Evolutionary conservation across 2,888 invertebrate genomes (phyloP), one percentile per base, ranked within the genome.

Genomic region (Corbicula japonica): DNA sequence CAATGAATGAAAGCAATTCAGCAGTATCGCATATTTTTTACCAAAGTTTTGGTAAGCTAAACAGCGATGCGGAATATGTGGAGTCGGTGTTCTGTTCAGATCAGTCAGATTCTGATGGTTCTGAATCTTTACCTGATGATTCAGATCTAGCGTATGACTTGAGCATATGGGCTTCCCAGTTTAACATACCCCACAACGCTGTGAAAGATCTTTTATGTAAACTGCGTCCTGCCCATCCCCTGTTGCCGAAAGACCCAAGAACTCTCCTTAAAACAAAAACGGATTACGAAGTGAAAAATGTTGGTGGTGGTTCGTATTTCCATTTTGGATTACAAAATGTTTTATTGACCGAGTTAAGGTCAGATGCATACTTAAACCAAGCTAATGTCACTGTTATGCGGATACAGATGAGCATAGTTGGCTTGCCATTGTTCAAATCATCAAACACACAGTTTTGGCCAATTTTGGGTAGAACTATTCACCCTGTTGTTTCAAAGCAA

Each of bases 111-210:
- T 50, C 52, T 52, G 52, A 52, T 26, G 28, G 34, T 58, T n/a
- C n/a, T n/a, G n/a, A n/a, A n/a, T 58, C 60, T 34, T 30, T 34
- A 58, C n/a, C 18, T 30, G 60, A 58, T 32, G 34, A 58, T 58
- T 58, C 60, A 18, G 60, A 58, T 58, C 60, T 58, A 30, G 60
- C 60, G 32, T 58, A 58, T 58, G 60, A 58, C 5, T 2, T 58
- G 23, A 30, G 60, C 60, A 58, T 52, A 21, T 58, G 60, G 60
- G 60, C 60, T 58, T 58, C 60, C 32, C 32, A 58, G 60, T 58
- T 58, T 58, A 58, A 58, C 60, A 58, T 58, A 58, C 60, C 60
- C 60, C 60, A 58, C 26, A 58, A 58, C 32, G 60, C 60, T 30
- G 26, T 58, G 32, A 58, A 58, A 58, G 60, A 58, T 58, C 60